Base-by-base conservation (phyloP, 2,888 invertebrate species). In the Drosophila neonasuta region DNA sequence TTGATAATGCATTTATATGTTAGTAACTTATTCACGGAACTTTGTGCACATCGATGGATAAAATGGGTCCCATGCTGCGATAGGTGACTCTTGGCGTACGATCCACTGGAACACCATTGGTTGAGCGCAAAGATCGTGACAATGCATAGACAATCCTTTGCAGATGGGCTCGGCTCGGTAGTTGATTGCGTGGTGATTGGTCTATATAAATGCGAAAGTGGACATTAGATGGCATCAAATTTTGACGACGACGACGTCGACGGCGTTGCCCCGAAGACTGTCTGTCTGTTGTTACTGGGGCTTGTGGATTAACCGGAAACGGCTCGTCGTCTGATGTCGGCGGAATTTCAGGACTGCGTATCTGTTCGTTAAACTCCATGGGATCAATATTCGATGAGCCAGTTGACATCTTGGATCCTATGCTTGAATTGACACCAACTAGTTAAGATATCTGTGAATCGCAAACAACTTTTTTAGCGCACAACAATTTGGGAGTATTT, bases 351-450 rank as follows among this genome's bases (percentile, higher is more conserved):
- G 15, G 11, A n/a, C 3, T 46, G 9, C 0, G 36, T 0, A 13
- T 11, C 1, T 0, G 2, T 15, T 54, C 68, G 13, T 68, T 63
- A 6, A 68, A 64, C 29, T 71, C 70, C 8, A 0, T 8, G 39
- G 70, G 70, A 44, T 71, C 70, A 7, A 71, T 51, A n/a, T 24
- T 51, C 11, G 70, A 70, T 46, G 70, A 70, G 8, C 59, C 70
- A 5, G 64, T 44, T 1, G 71, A 70, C 70, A 71, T 71, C 15
- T 15, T 52, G 29, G 20, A 17, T 45, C 20, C 20, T 36, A 6
- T 24, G 1, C 9, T n/a, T 24, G 1, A 51, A 39, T 10, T 39
- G 9, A 2, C 24, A 7, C 34, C 13, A 6, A 4, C 8, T 13
- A 39, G 24, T 24, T 24, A 15, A 10, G 10, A 3, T 39, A 39